Evolutionary conservation across 1,140 invertebrate species (phyloP).

Genomic region (Campoletis sonorensis): DNA sequence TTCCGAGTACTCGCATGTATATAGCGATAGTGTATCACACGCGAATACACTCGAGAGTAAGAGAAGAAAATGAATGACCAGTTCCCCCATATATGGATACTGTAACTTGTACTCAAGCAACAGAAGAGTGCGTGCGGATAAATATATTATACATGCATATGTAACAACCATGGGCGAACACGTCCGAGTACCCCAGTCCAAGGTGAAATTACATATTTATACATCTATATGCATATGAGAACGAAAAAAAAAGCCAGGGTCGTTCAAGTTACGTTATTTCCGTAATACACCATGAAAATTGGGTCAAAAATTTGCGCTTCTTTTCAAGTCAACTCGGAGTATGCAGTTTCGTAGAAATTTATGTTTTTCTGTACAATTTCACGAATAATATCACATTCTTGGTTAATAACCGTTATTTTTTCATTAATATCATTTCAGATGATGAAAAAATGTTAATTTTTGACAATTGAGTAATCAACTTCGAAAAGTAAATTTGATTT

Average conservation of each 20-base stretch:
- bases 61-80: conserved; percentile 40
- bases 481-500: too few relatives aligned
- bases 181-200: not conserved
- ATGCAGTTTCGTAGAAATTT: not conserved
- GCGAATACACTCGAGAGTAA: conserved; percentile 5
- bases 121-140: conserved; percentile 30
- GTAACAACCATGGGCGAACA: conserved; percentile 10
- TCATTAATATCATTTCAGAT: too few relatives aligned
- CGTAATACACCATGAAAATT: not conserved
- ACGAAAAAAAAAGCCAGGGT: not conserved
- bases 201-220: not conserved
- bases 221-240: not conserved
- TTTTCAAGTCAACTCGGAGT: not conserved
- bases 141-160: conserved; percentile 33
- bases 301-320: not conserved
- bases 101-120: conserved; percentile 25
- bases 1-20: conserved; percentile 11
- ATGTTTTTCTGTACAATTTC: not conserved
- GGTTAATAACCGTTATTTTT: too few relatives aligned
- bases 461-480: too few relatives aligned
- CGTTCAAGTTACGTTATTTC: conserved; percentile 4
- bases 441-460: too few relatives aligned
- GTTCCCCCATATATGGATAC: conserved; percentile 23
- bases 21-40: not conserved
- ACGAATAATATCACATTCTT: too few relatives aligned